These are phyloP conservation scores for Tolmerus cingulatus DNA, from an alignment of 2,888 invertebrate species.

Conservation along the genomic window DNA sequence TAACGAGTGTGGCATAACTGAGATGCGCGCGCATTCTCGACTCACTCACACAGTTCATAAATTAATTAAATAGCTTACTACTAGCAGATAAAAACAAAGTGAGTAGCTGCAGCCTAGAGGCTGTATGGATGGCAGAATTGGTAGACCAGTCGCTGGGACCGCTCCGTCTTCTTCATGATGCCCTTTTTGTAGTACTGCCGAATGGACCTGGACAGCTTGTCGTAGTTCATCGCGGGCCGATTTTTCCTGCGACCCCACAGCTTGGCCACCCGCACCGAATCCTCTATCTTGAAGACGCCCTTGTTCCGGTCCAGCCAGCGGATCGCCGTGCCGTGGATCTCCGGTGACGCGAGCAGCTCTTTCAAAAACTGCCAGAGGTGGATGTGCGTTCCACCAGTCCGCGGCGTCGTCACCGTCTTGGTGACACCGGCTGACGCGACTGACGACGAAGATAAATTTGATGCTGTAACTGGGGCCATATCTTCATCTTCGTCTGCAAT, in stretches of 20 bases:
- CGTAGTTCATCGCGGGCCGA: slow-evolving; percentile 99
- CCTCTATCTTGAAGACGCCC: slow-evolving; percentile 99
- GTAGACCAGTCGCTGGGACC: slow-evolving; percentile 97
- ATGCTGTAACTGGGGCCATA: slow-evolving; percentile 55
- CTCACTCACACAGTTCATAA: slow-evolving; percentile 26
- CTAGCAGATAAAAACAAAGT: not conserved
- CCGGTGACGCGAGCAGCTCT: slow-evolving; percentile 89
- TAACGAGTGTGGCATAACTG: slow-evolving; percentile 42
- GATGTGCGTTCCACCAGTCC: slow-evolving; percentile 83
- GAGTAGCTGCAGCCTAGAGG: slow-evolving; percentile 66
- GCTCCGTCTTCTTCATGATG: slow-evolving; percentile 98
- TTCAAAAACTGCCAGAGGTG: slow-evolving; percentile 99
- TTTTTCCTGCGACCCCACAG: slow-evolving; percentile 99
- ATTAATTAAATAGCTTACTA: slow-evolving; percentile 27
- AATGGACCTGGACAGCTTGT: slow-evolving; percentile 96
- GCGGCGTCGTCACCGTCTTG: slow-evolving; percentile 50
- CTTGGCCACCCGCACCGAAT: slow-evolving; percentile 95
- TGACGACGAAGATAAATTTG: slow-evolving; percentile 55
- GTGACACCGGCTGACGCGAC: slow-evolving; percentile 37
- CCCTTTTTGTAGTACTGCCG: slow-evolving; percentile 99
- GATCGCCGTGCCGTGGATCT: slow-evolving; percentile 91
- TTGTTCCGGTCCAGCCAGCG: slow-evolving; percentile 95
- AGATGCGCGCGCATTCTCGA: slow-evolving; percentile 34
- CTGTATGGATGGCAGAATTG: slow-evolving; percentile 97
- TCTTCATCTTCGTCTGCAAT: slow-evolving; percentile 65